Evolutionary conservation across 2,113 vertebrate species (phyloP).

Genomic region (Aphelocoma coerulescens): DNA sequence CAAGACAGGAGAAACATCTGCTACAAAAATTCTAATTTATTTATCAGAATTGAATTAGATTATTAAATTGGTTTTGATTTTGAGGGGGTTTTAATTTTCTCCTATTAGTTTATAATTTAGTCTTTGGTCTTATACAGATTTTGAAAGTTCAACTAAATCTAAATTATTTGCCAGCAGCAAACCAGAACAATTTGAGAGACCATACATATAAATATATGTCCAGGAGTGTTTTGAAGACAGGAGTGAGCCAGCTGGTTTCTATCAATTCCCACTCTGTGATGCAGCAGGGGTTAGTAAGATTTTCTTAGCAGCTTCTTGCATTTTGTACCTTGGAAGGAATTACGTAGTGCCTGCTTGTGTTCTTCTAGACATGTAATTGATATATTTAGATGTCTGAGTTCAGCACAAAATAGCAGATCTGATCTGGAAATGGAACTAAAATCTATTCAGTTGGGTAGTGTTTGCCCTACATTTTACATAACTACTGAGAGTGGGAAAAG

Average conservation of each 20-base stretch:
- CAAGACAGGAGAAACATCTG: not conserved
- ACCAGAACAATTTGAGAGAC: conserved; percentile 2
- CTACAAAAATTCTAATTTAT: not conserved
- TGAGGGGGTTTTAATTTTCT: not conserved
- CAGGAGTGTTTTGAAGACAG: not conserved
- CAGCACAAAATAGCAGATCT: not conserved
- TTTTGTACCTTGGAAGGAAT: conserved; percentile 35
- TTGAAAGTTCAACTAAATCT: not conserved
- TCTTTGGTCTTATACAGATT: not conserved
- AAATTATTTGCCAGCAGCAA: conserved; percentile 1
- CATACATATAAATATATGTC: not conserved
- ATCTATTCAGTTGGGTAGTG: not conserved
- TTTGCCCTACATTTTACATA: not conserved
- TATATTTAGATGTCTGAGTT: not conserved
- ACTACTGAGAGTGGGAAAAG: not conserved
- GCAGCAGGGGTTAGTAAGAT: not conserved
- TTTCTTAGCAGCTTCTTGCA: conserved; percentile 31
- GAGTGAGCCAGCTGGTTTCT: conserved; percentile 34
- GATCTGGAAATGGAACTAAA: not conserved
- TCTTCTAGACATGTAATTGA: not conserved
- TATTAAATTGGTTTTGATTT: not conserved
- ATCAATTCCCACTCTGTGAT: not conserved
- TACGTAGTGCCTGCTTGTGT: not conserved
- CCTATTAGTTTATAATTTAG: not conserved
- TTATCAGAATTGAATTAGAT: not conserved